A percentile compares a stretch with the other conserved stretches of the same genome.
Conservation (phyloP, 2,113 vertebrate species). For the Chroicocephalus ridibundus region DNA sequence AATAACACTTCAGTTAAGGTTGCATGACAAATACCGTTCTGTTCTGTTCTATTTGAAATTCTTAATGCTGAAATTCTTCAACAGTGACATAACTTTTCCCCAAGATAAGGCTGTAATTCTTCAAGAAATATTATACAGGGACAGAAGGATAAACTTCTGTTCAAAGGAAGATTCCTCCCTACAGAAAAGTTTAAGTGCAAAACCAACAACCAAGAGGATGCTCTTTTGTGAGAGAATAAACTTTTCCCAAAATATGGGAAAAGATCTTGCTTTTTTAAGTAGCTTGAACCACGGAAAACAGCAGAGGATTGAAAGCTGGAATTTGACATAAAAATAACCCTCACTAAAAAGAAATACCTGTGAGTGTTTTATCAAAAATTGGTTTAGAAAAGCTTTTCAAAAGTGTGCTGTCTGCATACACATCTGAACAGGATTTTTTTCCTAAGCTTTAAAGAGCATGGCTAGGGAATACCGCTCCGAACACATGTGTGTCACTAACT, state of each 20-base stretch:
- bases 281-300: not conserved
- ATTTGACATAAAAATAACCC: not conserved
- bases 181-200: not conserved
- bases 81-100: not conserved
- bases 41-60: not conserved
- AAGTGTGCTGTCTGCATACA: not conserved
- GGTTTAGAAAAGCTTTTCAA: not conserved
- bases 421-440: not conserved
- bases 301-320: not conserved
- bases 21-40: not conserved
- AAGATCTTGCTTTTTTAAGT: not conserved
- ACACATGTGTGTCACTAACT: accelerated
- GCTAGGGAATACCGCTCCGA: not conserved
- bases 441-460: not conserved
- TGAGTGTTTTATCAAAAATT: not conserved
- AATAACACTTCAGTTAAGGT: not conserved
- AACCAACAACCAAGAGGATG: not conserved
- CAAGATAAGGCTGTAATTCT: not conserved
- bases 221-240: not conserved
- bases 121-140: not conserved
- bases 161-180: not conserved
- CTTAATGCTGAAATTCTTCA: not conserved
- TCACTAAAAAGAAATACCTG: not conserved
- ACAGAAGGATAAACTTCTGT: not conserved
- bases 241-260: not conserved